phyloP scores from a whole-genome alignment of 1,140 invertebrate species.

The Drosophila neocordata region DNA sequence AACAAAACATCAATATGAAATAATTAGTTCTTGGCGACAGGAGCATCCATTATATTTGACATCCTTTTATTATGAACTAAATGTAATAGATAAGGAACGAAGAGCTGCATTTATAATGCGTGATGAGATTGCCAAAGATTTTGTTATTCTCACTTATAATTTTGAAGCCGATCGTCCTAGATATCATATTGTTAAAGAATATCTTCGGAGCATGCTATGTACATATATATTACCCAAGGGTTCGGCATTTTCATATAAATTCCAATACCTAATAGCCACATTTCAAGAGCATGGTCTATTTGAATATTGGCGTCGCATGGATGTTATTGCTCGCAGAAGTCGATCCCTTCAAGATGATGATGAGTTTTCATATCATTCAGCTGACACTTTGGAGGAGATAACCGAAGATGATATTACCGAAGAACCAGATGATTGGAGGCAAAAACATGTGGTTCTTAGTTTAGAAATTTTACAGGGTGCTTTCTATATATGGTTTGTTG shows the following conservation, averaged over 20 bases:
- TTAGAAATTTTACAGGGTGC: constrained; percentile 67
- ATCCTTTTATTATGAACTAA: constrained; percentile 38
- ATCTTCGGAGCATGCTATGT: constrained; percentile 60
- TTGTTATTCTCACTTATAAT: constrained; percentile 63
- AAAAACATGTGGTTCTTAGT: constrained; percentile 62
- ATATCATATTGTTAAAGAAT: constrained; percentile 73
- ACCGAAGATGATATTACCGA: constrained; percentile 46
- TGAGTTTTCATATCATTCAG: constrained; percentile 33
- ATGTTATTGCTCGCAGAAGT: constrained; percentile 30
- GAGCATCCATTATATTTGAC: constrained; percentile 23
- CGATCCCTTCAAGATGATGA: background rate
- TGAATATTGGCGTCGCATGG: constrained; percentile 62
- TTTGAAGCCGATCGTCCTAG: constrained; percentile 49
- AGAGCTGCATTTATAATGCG: constrained; percentile 62
- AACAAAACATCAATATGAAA: constrained; percentile 35
- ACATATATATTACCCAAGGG: constrained; percentile 70
- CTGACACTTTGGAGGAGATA: constrained; percentile 62
- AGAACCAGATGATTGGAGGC: constrained; percentile 3
- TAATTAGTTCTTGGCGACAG: background rate
- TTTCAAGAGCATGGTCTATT: constrained; percentile 68
- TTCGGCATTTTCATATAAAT: constrained; percentile 69
- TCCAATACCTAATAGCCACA: constrained; percentile 47
- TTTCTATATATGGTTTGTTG: constrained; percentile 65
- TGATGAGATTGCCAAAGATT: constrained; percentile 58
- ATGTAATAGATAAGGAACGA: constrained; percentile 18